phyloP scores from a whole-genome alignment of 1,140 invertebrate species.

The Acromyrmex echinatior region DNA sequence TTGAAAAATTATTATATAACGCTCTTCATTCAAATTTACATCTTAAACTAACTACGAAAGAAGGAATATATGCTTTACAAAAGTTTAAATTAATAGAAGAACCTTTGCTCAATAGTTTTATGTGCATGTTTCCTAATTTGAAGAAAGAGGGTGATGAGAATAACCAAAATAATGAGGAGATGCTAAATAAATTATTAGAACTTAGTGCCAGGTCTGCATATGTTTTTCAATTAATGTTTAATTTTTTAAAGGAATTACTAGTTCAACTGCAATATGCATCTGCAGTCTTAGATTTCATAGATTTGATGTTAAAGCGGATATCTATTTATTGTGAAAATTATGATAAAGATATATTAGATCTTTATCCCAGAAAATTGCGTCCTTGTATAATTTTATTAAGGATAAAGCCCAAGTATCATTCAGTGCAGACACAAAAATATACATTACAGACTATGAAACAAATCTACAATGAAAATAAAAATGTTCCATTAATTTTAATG shows the following conservation, averaged over 20 bases:
- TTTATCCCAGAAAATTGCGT: constrained; percentile 81
- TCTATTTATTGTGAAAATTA: constrained; percentile 59
- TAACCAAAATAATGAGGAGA: constrained; percentile 11
- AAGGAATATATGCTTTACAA: constrained; percentile 77
- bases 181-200: constrained; percentile 69
- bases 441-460: constrained; percentile 69
- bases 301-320: constrained; percentile 75
- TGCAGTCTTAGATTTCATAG: constrained; percentile 76
- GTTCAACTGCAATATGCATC: constrained; percentile 73
- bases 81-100: constrained; percentile 77
- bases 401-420: constrained; percentile 78
- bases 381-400: constrained; percentile 78
- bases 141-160: constrained; percentile 43
- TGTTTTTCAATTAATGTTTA: constrained; percentile 77
- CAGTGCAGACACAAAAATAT: constrained; percentile 73
- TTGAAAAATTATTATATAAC: constrained; percentile 68
- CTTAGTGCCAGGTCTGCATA: constrained; percentile 66
- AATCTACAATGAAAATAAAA: constrained; percentile 72
- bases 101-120: constrained; percentile 78
- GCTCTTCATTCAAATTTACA: constrained; percentile 67
- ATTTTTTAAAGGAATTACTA: constrained; percentile 79
- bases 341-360: constrained; percentile 75
- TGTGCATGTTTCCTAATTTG: constrained; percentile 41
- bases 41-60: constrained; percentile 70
- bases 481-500: constrained; percentile 77